Evolutionary conservation across 2,113 vertebrate species (phyloP).

Genomic region (Paraplagusia blochii): DNA sequence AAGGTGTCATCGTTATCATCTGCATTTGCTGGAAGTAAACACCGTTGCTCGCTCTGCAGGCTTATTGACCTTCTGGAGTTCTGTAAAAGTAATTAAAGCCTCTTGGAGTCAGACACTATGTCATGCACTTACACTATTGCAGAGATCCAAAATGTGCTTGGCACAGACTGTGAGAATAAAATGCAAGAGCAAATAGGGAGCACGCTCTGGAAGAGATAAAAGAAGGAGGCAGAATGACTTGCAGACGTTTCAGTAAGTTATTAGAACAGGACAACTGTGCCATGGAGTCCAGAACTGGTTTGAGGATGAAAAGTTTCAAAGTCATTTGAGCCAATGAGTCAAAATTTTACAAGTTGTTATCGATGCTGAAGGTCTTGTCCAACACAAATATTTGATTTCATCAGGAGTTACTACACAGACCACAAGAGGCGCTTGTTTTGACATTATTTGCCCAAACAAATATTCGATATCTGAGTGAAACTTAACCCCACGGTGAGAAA

Average conservation of each 20-base stretch:
- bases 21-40: constrained; percentile 22
- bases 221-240: constrained; percentile 22
- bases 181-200: neutral
- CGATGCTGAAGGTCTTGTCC: too few relatives aligned
- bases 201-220: constrained; percentile 21
- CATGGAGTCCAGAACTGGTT: too few relatives aligned
- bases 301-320: too few relatives aligned
- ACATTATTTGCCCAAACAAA: too few relatives aligned
- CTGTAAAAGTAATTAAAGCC: constrained; percentile 43
- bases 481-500: too few relatives aligned
- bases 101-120: constrained; percentile 35
- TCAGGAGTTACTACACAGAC: too few relatives aligned
- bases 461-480: too few relatives aligned
- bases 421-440: too few relatives aligned
- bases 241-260: constrained; percentile 18
- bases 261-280: neutral
- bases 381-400: too few relatives aligned
- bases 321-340: too few relatives aligned
- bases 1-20: constrained; percentile 46
- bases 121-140: constrained; percentile 26
- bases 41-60: constrained; percentile 6
- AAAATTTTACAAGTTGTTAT: too few relatives aligned
- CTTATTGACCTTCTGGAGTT: constrained; percentile 15
- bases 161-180: constrained; percentile 22
- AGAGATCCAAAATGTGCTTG: constrained; percentile 28